Evolutionary conservation across 2,113 vertebrate genomes (phyloP), one percentile per base, ranked within the genome.

Genomic region (Neomonachus schauinslandi): DNA sequence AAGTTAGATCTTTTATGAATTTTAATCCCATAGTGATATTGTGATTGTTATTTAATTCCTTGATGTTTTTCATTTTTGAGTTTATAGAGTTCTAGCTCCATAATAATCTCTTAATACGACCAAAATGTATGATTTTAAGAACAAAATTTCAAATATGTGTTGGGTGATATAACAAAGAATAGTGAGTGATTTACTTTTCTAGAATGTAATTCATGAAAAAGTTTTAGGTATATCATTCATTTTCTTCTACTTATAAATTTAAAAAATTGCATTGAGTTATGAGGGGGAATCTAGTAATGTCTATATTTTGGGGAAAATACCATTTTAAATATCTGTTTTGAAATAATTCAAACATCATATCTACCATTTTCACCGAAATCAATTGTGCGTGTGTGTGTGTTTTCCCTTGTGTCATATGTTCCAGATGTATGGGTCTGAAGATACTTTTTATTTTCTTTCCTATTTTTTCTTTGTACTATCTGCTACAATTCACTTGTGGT

Each of bases 11-110:
- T 96, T 63, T 86, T n/a, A 15, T 87, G 90, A 65, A 74, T 77
- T 86, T 36, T 36, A 1, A 93, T 59, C 31, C 0, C 1, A 5
- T 87, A 84, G 36, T 80, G 95, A 95, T 51, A 80, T 83, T 84
- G 21, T 84, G 74, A 61, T 67, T 91, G 2, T 51, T 85, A 95
- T 72, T 96, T 53, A 92, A 80, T 83, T 95, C 80, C 3, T 83
- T 76, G 4, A 53, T 14, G 0, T 53, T 74, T 89, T 86, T 87
- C 7, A 55, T 33, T 79, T 89, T 85, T 88, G 21, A 81, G 5
- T 16, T 92, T 86, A n/a, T 61, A 11, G 26, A 76, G 11, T 42
- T 84, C 71, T 93, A 36, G 1, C 39, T 91, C 13, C 22, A 74
- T 46, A 39, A 57, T 82, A 67, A 36, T 33, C 1, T 63, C 33